A percentile compares a stretch with the other conserved stretches of the same genome.
phyloP scores from a whole-genome alignment of 2,113 vertebrate genomes.

The Bos taurus region DNA sequence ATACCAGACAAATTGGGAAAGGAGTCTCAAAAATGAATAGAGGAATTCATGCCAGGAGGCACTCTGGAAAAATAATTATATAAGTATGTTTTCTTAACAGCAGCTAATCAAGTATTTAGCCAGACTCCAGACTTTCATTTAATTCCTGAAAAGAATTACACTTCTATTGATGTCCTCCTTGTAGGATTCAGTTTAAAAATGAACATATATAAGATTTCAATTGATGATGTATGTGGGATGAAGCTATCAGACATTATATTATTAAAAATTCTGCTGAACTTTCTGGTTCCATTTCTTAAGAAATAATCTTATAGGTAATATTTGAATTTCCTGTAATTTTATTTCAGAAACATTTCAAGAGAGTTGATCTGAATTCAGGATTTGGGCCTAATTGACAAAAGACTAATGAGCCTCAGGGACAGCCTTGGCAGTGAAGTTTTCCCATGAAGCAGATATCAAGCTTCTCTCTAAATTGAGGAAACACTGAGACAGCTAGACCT shows the following conservation, averaged over 20 bases:
- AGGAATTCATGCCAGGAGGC: not conserved
- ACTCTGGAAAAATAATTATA: slow-evolving; percentile 30
- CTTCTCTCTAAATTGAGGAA: not conserved
- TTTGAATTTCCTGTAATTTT: not conserved
- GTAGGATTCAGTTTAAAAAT: slow-evolving; percentile 23
- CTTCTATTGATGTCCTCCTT: slow-evolving; percentile 34
- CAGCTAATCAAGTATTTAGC: slow-evolving; percentile 10
- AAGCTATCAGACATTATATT: slow-evolving; percentile 62
- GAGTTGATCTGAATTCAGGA: not conserved
- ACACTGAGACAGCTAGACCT: not conserved
- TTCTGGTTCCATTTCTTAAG: slow-evolving; percentile 41
- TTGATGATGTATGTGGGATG: slow-evolving; percentile 6
- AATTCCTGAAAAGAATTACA: slow-evolving; percentile 33
- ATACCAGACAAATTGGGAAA: rapidly evolving
- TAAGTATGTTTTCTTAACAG: not conserved
- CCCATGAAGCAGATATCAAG: not conserved
- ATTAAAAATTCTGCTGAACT: slow-evolving; percentile 66
- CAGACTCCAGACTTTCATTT: slow-evolving; percentile 25
- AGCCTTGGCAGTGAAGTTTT: not conserved
- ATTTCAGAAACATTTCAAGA: not conserved
- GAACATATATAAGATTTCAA: slow-evolving; percentile 20
- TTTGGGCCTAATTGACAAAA: not conserved
- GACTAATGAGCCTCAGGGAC: not conserved
- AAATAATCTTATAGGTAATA: not conserved
- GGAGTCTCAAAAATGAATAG: not conserved